These are phyloP conservation scores for Thalpophila matura DNA, from an alignment of 2,888 invertebrate genomes.

Conservation along the genomic window DNA sequence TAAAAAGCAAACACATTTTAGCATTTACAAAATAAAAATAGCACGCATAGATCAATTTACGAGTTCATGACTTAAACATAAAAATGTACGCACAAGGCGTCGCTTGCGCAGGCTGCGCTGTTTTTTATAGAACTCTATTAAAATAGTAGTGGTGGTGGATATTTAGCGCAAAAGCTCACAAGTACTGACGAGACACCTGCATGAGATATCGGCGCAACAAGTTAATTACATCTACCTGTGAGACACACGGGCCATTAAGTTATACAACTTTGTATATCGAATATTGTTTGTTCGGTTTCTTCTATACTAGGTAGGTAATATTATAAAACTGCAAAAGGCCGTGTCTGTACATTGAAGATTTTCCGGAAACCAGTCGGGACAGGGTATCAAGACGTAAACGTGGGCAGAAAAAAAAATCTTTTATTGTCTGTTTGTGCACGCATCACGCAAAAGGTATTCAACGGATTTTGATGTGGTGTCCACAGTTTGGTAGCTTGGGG, in stretches of 20 bases:
- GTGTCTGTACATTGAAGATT: no score
- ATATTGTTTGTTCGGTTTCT: neutral
- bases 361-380: no score
- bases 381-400: no score
- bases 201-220: slow-evolving; percentile 66
- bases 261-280: neutral
- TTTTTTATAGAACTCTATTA: slow-evolving; percentile 52
- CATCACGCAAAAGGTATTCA: no score
- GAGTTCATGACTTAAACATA: slow-evolving; percentile 31
- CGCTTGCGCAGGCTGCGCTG: slow-evolving; percentile 7
- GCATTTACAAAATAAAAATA: slow-evolving; percentile 9
- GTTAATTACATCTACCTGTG: slow-evolving; percentile 68
- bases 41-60: slow-evolving; percentile 6
- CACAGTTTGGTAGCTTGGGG: no score
- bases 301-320: no score
- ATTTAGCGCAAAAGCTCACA: slow-evolving; percentile 58
- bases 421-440: no score
- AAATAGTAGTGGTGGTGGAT: slow-evolving; percentile 39
- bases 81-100: slow-evolving; percentile 22
- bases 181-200: slow-evolving; percentile 54
- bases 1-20: neutral
- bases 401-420: no score
- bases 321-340: no score
- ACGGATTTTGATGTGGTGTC: no score
- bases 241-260: slow-evolving; percentile 30